phyloP scores from a whole-genome alignment of 2,113 vertebrate genomes.

The Pedionomus torquatus region DNA sequence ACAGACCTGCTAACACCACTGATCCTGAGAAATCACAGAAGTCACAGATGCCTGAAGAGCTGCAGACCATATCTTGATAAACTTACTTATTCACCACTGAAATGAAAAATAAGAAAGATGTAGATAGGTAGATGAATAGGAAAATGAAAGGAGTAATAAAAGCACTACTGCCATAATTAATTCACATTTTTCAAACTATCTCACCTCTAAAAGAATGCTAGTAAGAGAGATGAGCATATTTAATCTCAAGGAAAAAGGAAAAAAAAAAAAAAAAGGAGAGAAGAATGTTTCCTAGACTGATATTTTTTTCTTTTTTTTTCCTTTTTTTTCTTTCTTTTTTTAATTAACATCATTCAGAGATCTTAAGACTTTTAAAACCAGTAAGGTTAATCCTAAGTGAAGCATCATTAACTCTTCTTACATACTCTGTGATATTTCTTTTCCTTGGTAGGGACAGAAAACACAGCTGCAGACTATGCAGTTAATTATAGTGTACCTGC shows the following conservation, averaged over 20 bases:
- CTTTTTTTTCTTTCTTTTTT: no score
- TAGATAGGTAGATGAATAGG: background rate
- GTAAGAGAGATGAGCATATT: background rate
- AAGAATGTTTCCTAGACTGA: no score
- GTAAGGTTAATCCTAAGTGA: background rate
- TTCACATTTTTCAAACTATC: background rate
- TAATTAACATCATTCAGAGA: background rate
- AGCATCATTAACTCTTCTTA: background rate
- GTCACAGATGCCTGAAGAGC: background rate
- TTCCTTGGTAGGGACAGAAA: background rate
- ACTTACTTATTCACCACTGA: background rate
- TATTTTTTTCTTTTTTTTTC: no score
- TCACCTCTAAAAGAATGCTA: background rate
- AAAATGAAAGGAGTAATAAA: background rate
- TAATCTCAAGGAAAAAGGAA: background rate
- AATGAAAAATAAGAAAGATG: background rate
- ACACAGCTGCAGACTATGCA: background rate
- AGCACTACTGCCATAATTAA: background rate
- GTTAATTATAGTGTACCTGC: background rate
- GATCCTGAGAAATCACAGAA: background rate
- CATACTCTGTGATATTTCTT: background rate
- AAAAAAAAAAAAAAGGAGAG: background rate
- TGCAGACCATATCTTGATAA: background rate
- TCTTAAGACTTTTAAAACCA: background rate
- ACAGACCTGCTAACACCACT: background rate